Conservation (phyloP, 2,797 vertebrate genomes). For the Diglossa cyanea region DNA sequence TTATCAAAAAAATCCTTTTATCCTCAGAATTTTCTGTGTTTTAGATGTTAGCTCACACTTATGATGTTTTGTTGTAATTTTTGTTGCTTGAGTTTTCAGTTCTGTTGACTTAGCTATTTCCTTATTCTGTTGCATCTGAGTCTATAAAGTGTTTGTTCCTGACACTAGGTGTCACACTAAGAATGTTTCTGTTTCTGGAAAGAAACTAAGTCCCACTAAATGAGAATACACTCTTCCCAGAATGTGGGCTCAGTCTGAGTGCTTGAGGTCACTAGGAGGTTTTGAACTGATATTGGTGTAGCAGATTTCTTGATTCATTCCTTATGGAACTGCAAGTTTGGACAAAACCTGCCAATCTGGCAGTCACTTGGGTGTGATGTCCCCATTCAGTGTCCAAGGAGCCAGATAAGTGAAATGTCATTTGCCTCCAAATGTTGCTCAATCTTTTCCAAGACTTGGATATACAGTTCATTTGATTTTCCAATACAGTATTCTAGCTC, state of each 20-base stretch:
- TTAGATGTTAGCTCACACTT: neutral
- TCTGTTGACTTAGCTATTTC: neutral
- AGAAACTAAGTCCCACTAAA: neutral
- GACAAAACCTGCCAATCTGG: neutral
- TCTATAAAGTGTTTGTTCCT: neutral
- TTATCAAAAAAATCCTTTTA: neutral
- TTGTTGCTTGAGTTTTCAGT: neutral
- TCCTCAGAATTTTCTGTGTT: neutral
- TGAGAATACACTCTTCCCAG: neutral
- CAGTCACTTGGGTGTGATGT: neutral
- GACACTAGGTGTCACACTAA: conserved; percentile 64
- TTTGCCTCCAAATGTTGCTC: neutral
- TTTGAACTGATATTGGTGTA: neutral
- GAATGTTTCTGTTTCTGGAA: conserved; percentile 1
- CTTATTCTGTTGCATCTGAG: accelerated
- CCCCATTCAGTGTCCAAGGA: neutral
- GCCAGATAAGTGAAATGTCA: neutral
- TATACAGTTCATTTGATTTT: neutral
- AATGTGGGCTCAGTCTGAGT: accelerated
- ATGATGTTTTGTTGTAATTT: neutral
- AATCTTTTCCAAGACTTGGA: neutral
- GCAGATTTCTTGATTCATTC: neutral
- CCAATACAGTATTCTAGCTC: neutral
- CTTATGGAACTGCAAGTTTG: neutral
- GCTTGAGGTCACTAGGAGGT: neutral